These are phyloP conservation scores for Phyllotreta cruciferae DNA, from an alignment of 2,888 invertebrate species.

Conservation along the genomic window DNA sequence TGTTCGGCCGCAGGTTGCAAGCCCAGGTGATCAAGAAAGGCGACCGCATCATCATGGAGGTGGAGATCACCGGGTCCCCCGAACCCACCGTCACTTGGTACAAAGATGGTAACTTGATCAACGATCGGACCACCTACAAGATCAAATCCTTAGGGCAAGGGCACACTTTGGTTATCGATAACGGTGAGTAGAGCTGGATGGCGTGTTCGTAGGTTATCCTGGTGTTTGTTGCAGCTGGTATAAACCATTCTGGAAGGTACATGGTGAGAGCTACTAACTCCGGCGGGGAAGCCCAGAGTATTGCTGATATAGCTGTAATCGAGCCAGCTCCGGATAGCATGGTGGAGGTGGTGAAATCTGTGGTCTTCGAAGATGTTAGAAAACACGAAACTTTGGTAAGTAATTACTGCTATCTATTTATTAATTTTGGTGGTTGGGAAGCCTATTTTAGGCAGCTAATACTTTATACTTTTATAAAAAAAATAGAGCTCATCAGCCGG, in stretches of 20 bases:
- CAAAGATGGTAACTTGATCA: constrained; percentile 72
- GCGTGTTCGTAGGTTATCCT: neutral
- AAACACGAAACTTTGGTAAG: constrained; percentile 61
- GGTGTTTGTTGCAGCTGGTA: constrained; percentile 60
- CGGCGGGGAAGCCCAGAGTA: constrained; percentile 83
- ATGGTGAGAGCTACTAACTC: constrained; percentile 77
- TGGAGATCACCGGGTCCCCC: constrained; percentile 81
- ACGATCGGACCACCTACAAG: constrained; percentile 64
- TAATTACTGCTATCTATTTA: constrained; percentile 24
- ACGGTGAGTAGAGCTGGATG: constrained; percentile 62
- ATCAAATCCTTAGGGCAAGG: constrained; percentile 72
- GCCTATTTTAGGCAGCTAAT: constrained; percentile 4
- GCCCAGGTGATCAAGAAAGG: constrained; percentile 76
- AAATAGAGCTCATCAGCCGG: constrained; percentile 52
- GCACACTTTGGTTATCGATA: constrained; percentile 74
- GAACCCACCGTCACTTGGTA: constrained; percentile 77
- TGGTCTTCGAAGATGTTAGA: constrained; percentile 67
- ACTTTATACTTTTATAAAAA: constrained; percentile 19
- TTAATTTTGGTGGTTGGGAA: constrained; percentile 2
- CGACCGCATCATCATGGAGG: constrained; percentile 75
- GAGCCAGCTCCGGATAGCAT: constrained; percentile 73
- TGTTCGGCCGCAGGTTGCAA: constrained; percentile 79
- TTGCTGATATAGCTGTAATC: constrained; percentile 78
- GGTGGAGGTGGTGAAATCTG: constrained; percentile 72
- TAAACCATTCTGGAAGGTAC: constrained; percentile 76